A percentile compares a stretch with the other conserved stretches of the same genome.
Evolutionary conservation across 2,113 vertebrate species (phyloP).

Genomic region (cat (Felis catus)): DNA sequence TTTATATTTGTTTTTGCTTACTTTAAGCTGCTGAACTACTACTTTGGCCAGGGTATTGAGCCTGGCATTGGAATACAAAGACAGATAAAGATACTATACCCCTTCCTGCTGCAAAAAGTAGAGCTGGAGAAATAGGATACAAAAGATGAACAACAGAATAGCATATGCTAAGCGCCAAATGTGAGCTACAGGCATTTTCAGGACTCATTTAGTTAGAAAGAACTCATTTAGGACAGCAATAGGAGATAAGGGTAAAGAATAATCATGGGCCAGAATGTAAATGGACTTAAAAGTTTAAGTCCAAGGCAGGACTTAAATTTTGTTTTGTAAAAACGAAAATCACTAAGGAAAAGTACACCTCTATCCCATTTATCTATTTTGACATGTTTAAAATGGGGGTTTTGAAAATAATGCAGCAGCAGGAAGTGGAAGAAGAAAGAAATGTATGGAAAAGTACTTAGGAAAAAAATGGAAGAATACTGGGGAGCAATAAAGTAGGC

Average conservation of each 20-base stretch:
- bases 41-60: not conserved
- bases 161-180: not conserved
- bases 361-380: not conserved
- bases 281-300: not conserved
- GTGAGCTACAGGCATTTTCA: not conserved
- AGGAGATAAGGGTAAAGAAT: not conserved
- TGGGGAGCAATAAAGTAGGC: not conserved
- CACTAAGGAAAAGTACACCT: not conserved
- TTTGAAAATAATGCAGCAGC: not conserved
- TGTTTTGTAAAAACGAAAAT: not conserved
- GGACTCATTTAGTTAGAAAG: conserved; percentile 15
- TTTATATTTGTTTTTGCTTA: conserved; percentile 29
- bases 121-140: not conserved
- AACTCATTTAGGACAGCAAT: not conserved
- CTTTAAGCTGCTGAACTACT: not conserved
- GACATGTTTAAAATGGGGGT: not conserved
- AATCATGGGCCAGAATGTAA: not conserved
- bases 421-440: not conserved
- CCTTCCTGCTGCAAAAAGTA: not conserved
- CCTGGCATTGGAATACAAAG: not conserved
- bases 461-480: not conserved
- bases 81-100: not conserved
- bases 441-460: not conserved
- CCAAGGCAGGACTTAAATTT: not conserved
- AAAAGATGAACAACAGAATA: not conserved